Evolutionary conservation across 2,113 vertebrate species (phyloP).

Genomic region (Hydrolagus affinis): DNA sequence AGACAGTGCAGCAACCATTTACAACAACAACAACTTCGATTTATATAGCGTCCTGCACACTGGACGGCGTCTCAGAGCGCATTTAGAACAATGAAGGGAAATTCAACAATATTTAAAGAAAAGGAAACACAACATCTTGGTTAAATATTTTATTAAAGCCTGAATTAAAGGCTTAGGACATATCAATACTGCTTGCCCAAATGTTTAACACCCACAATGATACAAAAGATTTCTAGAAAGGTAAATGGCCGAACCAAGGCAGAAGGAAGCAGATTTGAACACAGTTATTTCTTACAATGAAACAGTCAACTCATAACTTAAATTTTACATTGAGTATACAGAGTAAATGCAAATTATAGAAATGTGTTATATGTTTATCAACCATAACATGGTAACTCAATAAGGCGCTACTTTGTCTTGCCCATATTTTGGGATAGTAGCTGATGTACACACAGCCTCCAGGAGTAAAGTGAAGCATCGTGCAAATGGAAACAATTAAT

Average conservation of each 20-base stretch:
- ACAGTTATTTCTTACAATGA: not conserved
- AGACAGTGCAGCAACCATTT: no score
- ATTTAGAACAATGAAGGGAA: not conserved
- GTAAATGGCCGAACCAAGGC: slow-evolving; percentile 8
- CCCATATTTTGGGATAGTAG: not conserved
- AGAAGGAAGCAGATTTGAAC: not conserved
- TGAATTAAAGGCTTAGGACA: not conserved
- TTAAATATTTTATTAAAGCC: slow-evolving; percentile 30
- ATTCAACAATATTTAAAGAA: not conserved
- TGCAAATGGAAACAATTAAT: slow-evolving; percentile 7
- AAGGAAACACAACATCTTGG: not conserved
- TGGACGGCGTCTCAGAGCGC: no score
- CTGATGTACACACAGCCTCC: not conserved
- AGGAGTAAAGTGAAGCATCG: slow-evolving; percentile 1
- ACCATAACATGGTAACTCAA: not conserved
- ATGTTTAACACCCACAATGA: slow-evolving; percentile 23
- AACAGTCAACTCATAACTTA: slow-evolving; percentile 1
- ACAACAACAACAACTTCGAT: no score
- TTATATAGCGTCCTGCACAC: not conserved
- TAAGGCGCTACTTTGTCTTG: not conserved
- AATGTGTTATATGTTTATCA: not conserved
- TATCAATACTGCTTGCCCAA: not conserved
- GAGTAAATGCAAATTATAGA: slow-evolving; percentile 4
- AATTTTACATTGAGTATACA: slow-evolving; percentile 10
- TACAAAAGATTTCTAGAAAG: slow-evolving; percentile 2